A percentile compares a stretch with the other conserved stretches of the same genome.
Evolutionary conservation across 2,888 invertebrate genomes (phyloP).

Genomic region (Cheilosia pagana): DNA sequence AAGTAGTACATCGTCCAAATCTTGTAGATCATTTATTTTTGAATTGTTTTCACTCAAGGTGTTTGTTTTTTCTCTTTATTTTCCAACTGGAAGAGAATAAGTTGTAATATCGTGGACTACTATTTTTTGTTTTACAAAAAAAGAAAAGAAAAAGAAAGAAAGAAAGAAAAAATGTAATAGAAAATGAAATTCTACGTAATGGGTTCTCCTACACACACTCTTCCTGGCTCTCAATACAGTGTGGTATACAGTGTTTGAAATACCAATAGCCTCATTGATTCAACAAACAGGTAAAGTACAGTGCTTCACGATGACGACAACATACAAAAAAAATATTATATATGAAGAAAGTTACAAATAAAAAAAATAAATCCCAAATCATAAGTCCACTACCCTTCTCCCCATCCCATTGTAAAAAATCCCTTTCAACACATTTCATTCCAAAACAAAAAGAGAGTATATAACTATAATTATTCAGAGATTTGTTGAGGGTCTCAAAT

Average conservation of each 20-base stretch:
- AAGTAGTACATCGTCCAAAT: not conserved
- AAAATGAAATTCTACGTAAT: slow-evolving; percentile 62
- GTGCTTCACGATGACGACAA: slow-evolving; percentile 74
- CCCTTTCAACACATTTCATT: slow-evolving; percentile 53
- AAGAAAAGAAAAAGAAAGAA: slow-evolving; percentile 31
- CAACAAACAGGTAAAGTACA: slow-evolving; percentile 75
- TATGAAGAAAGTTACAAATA: slow-evolving; percentile 46
- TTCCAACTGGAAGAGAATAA: slow-evolving; percentile 68
- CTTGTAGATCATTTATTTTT: not conserved
- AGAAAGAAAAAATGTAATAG: slow-evolving; percentile 44
- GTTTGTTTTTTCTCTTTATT: slow-evolving; percentile 51
- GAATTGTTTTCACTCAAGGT: not conserved
- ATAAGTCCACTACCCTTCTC: slow-evolving; percentile 29
- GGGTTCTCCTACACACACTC: slow-evolving; percentile 69
- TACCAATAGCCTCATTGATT: slow-evolving; percentile 72
- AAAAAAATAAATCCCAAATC: slow-evolving; percentile 37
- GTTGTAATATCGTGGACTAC: slow-evolving; percentile 57
- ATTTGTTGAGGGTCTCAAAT: slow-evolving; percentile 68
- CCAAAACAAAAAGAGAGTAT: slow-evolving; percentile 28
- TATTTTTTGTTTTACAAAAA: slow-evolving; percentile 36
- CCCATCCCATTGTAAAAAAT: slow-evolving; percentile 4
- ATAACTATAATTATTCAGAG: slow-evolving; percentile 22
- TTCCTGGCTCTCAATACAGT: slow-evolving; percentile 74
- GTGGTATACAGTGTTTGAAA: slow-evolving; percentile 73
- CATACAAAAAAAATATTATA: slow-evolving; percentile 44